phyloP scores from a whole-genome alignment of 2,113 vertebrate genomes.

The Porphyrio hochstetteri region DNA sequence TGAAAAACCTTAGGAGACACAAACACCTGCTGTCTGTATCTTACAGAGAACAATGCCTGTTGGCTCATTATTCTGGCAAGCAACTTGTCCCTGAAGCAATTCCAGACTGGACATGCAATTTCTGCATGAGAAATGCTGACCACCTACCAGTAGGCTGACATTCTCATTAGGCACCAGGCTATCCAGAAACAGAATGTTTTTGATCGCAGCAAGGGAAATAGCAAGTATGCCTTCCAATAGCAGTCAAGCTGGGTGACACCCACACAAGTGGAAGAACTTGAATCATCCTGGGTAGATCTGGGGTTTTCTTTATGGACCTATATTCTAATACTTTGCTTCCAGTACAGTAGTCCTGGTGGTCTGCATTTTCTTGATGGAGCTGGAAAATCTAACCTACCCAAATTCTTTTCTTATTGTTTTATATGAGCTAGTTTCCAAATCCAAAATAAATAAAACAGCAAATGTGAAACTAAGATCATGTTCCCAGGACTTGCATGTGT shows the following conservation, averaged over 20 bases:
- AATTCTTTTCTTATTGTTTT: constrained; percentile 57
- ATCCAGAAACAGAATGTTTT: neutral
- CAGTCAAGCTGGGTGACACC: constrained; percentile 28
- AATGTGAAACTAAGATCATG: constrained; percentile 29
- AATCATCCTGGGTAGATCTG: neutral
- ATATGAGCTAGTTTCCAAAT: constrained; percentile 36
- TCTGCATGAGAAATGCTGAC: constrained; percentile 8
- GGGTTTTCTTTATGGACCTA: constrained; percentile 7
- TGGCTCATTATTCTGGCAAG: neutral
- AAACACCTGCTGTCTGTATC: neutral
- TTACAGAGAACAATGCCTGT: neutral
- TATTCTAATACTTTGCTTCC: constrained; percentile 28
- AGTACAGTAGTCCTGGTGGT: constrained; percentile 47
- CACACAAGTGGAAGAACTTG: constrained; percentile 43
- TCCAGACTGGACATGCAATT: constrained; percentile 10
- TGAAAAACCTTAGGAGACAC: neutral
- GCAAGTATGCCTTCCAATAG: constrained; percentile 23
- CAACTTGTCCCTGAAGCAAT: neutral
- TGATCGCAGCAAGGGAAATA: constrained; percentile 20
- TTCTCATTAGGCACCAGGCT: neutral
- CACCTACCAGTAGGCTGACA: neutral
- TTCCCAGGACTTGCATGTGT: constrained; percentile 38
- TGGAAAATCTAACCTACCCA: constrained; percentile 43
- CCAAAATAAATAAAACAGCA: constrained; percentile 67
- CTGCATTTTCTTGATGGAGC: constrained; percentile 24